Conservation (phyloP, 2,888 invertebrate species). For the Anoncus sp. region DNA sequence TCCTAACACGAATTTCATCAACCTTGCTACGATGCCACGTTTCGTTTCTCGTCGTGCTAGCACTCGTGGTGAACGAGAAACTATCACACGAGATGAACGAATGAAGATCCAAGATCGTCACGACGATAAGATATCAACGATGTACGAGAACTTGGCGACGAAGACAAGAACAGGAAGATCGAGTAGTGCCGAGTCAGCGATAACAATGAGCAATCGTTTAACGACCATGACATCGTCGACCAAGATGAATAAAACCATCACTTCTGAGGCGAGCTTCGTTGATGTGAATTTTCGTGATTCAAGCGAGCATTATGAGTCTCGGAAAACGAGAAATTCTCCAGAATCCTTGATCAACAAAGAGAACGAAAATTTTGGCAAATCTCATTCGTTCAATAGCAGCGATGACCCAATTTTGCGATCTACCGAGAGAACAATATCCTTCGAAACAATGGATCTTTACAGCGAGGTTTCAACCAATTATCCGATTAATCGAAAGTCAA, state of each 20-base stretch:
- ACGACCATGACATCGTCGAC: slow-evolving; percentile 35
- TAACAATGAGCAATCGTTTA: slow-evolving; percentile 52
- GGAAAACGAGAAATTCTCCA: slow-evolving; percentile 21
- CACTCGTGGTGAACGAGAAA: slow-evolving; percentile 27
- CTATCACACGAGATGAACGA: slow-evolving; percentile 21
- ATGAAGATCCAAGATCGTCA: slow-evolving; percentile 22
- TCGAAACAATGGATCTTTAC: not conserved
- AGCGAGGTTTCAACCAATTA: slow-evolving; percentile 38
- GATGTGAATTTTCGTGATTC: slow-evolving; percentile 32
- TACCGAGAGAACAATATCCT: slow-evolving; percentile 31
- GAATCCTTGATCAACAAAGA: slow-evolving; percentile 26
- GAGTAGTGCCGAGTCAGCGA: slow-evolving; percentile 34
- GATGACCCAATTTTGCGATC: slow-evolving; percentile 18
- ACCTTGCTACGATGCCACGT: slow-evolving; percentile 5
- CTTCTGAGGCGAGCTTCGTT: not conserved
- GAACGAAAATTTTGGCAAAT: not conserved
- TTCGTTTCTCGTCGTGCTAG: not conserved
- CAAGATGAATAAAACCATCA: slow-evolving; percentile 16
- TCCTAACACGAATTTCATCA: slow-evolving; percentile 15
- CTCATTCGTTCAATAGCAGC: slow-evolving; percentile 21
- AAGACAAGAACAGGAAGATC: slow-evolving; percentile 11
- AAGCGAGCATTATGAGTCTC: slow-evolving; percentile 23
- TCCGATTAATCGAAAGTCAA: not conserved
- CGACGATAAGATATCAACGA: slow-evolving; percentile 45
- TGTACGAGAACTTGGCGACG: slow-evolving; percentile 1